A percentile compares a stretch with the other conserved stretches of the same genome.
Evolutionary conservation across 2,113 vertebrate genomes (phyloP).

Genomic region (Oreochromis tanganicae): DNA sequence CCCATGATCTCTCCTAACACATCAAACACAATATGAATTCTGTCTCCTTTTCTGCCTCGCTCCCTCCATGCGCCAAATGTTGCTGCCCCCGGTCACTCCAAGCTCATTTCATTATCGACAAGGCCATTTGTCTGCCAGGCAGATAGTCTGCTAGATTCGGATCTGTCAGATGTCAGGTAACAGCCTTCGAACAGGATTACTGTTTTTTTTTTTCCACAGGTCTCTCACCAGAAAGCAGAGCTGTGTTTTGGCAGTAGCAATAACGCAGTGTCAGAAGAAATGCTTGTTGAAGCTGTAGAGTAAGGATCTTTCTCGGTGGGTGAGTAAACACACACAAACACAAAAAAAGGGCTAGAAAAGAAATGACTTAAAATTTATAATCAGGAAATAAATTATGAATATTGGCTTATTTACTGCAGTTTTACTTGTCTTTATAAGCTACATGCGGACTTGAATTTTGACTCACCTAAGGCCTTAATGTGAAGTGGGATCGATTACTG

Average conservation of each 20-base stretch:
- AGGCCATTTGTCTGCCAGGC: conserved; percentile 17
- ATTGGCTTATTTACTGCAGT: not conserved
- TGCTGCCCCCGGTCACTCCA: not conserved
- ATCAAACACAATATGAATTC: conserved; percentile 31
- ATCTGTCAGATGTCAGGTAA: conserved; percentile 44
- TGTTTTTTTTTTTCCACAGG: not conserved
- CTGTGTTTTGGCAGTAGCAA: not conserved
- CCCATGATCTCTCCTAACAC: conserved; percentile 23
- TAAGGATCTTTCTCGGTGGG: not conserved
- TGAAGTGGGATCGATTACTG: not conserved
- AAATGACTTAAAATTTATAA: not conserved
- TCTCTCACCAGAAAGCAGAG: not conserved
- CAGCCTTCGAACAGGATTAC: conserved; percentile 7
- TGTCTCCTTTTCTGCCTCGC: not conserved
- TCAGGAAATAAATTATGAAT: not conserved
- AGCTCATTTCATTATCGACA: conserved; percentile 41
- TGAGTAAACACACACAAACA: not conserved
- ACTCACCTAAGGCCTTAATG: not conserved
- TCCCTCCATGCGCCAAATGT: not conserved
- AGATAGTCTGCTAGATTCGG: conserved; percentile 27
- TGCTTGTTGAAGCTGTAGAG: not conserved
- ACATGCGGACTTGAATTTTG: not conserved
- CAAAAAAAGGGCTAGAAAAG: not conserved
- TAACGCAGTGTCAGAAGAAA: conserved; percentile 10
- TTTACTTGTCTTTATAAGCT: not conserved